phyloP scores from a whole-genome alignment of 2,797 vertebrate species.

The Mastacembelus armatus region DNA sequence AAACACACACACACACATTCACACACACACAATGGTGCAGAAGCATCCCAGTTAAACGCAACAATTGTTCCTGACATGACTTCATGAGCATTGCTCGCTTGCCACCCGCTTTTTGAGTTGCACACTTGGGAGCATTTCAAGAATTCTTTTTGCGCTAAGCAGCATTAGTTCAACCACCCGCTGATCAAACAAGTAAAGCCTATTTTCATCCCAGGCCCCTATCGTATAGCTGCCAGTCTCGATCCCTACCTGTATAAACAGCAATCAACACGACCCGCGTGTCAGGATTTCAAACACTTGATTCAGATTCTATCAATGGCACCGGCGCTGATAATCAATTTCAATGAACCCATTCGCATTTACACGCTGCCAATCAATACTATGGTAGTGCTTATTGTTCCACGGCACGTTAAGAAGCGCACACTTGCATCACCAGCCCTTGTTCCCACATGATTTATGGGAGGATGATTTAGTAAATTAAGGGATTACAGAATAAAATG shows the following conservation, averaged over 20 bases:
- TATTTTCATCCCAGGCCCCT: conserved; percentile 22
- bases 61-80: conserved; percentile 44
- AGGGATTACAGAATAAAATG: neutral
- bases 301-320: conserved; percentile 54
- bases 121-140: conserved; percentile 33
- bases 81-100: conserved; percentile 15
- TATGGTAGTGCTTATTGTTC: conserved; percentile 46
- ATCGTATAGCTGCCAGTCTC: conserved; percentile 9
- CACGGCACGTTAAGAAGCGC: conserved; percentile 11
- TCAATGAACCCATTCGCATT: conserved; percentile 65
- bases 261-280: conserved; percentile 11
- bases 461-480: neutral
- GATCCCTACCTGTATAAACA: conserved; percentile 22
- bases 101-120: conserved; percentile 24
- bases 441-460: neutral
- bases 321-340: conserved; percentile 65
- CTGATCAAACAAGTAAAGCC: conserved; percentile 38
- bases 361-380: conserved; percentile 53
- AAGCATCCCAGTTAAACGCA: conserved; percentile 50
- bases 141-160: conserved; percentile 33
- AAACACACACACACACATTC: too few relatives aligned
- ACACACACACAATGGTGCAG: conserved; percentile 36
- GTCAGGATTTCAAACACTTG: conserved; percentile 53
- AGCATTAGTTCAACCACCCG: conserved; percentile 24
- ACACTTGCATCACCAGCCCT: conserved; percentile 7